Percentiles rank a stretch among this genome's conserved stretches.
These are phyloP conservation scores for Hypolimnas misippus DNA, from an alignment of 2,888 invertebrate genomes.

Conservation along the genomic window DNA sequence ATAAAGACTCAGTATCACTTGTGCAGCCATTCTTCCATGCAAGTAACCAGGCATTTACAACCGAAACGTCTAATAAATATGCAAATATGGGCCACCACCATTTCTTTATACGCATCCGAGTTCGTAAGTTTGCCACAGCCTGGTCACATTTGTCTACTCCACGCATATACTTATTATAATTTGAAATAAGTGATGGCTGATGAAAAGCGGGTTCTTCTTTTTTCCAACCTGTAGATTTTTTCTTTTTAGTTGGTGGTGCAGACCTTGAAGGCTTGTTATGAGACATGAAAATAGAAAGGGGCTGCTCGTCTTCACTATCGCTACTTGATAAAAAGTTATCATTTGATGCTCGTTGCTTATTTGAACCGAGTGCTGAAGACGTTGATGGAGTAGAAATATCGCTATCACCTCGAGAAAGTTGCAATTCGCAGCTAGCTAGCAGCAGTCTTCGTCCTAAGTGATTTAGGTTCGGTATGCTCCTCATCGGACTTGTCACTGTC, in stretches of 20 bases:
- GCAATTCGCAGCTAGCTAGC: slow-evolving; percentile 19
- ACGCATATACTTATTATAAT: slow-evolving; percentile 35
- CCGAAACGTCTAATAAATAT: slow-evolving; percentile 25
- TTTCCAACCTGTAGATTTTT: too few relatives aligned
- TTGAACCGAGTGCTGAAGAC: background rate
- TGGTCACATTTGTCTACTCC: slow-evolving; percentile 34
- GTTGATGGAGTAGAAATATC: background rate
- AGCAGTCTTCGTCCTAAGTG: background rate
- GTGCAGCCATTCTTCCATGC: slow-evolving; percentile 30
- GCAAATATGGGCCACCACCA: too few relatives aligned
- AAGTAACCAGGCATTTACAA: slow-evolving; percentile 34
- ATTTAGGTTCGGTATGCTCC: background rate
- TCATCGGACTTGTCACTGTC: background rate
- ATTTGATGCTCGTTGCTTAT: too few relatives aligned
- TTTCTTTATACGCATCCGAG: background rate
- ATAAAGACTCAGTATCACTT: slow-evolving; percentile 28
- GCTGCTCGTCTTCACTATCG: too few relatives aligned
- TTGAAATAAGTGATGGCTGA: slow-evolving; percentile 35
- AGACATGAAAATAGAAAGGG: too few relatives aligned
- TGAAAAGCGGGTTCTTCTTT: slow-evolving; percentile 15
- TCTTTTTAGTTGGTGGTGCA: too few relatives aligned
- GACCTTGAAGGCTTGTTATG: too few relatives aligned
- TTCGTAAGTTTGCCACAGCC: slow-evolving; percentile 30
- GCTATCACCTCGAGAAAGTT: background rate
- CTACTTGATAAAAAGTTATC: too few relatives aligned